A percentile compares a stretch with the other conserved stretches of the same genome.
These are phyloP conservation scores for Cyclina sinensis DNA, from an alignment of 1,140 invertebrate species.

Conservation along the genomic window DNA sequence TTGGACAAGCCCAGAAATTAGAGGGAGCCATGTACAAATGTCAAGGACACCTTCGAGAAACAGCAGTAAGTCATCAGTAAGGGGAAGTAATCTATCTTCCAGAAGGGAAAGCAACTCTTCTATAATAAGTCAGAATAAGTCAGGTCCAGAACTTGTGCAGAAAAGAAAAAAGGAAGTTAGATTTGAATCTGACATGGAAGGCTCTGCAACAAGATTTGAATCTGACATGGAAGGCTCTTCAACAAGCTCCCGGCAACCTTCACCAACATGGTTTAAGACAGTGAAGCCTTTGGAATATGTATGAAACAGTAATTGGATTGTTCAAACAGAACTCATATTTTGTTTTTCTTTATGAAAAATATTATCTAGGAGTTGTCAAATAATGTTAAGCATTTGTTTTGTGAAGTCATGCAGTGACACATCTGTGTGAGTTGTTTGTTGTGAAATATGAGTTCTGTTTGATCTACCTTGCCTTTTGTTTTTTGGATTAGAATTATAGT, in stretches of 20 bases:
- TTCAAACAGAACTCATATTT: neutral
- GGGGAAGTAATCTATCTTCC: neutral
- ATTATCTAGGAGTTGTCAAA: too few relatives aligned
- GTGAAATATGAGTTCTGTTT: too few relatives aligned
- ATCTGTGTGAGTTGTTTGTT: too few relatives aligned
- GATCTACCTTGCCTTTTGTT: too few relatives aligned
- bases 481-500: too few relatives aligned
- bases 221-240: too few relatives aligned
- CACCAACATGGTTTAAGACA: slow-evolving; percentile 22
- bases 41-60: neutral
- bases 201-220: neutral
- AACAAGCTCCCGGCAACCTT: neutral
- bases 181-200: neutral
- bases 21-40: neutral
- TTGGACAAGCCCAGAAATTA: neutral
- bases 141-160: neutral
- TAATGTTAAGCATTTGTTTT: too few relatives aligned
- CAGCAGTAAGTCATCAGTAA: neutral
- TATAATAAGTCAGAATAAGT: neutral
- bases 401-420: too few relatives aligned
- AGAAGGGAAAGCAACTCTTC: slow-evolving; percentile 1
- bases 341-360: too few relatives aligned
- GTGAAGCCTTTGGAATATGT: neutral
- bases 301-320: neutral
- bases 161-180: neutral